Conservation (phyloP, 2,797 vertebrate species). For the Enteromius thamalakanensis region DNA sequence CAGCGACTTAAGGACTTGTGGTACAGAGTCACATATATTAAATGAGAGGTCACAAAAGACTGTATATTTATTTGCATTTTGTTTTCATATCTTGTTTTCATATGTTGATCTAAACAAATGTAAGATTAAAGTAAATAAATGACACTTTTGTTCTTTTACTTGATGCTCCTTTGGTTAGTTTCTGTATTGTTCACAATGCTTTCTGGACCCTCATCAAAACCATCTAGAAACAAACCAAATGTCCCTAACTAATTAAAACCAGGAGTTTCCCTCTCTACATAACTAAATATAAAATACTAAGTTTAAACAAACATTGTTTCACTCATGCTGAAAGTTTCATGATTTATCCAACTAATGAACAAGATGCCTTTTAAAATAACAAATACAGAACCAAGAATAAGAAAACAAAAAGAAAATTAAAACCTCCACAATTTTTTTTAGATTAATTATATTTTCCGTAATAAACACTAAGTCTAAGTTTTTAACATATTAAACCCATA, state of each 20-base stretch:
- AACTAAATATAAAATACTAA: neutral
- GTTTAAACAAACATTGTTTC: neutral
- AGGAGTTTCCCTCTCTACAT: neutral
- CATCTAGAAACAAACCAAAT: neutral
- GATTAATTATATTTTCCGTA: neutral
- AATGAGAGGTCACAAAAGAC: neutral
- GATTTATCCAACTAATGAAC: neutral
- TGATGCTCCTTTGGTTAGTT: neutral
- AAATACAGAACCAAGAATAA: neutral
- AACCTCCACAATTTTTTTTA: too few species aligned
- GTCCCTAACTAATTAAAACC: neutral
- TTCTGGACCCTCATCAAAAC: conserved; percentile 17
- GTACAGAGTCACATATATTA: neutral
- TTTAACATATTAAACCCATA: too few species aligned
- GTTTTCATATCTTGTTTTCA: neutral
- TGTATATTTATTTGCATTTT: neutral
- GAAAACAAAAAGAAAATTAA: neutral
- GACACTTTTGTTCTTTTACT: neutral
- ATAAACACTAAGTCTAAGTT: neutral
- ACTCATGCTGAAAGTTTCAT: neutral
- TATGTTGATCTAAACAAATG: neutral
- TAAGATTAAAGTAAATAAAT: too few species aligned
- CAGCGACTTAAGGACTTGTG: too few species aligned
- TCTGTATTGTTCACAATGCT: neutral
- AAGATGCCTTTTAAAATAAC: neutral